Evolutionary conservation across 1,140 invertebrate genomes (phyloP), one percentile per base, ranked within the genome.

Genomic region (Bombus impatiens): DNA sequence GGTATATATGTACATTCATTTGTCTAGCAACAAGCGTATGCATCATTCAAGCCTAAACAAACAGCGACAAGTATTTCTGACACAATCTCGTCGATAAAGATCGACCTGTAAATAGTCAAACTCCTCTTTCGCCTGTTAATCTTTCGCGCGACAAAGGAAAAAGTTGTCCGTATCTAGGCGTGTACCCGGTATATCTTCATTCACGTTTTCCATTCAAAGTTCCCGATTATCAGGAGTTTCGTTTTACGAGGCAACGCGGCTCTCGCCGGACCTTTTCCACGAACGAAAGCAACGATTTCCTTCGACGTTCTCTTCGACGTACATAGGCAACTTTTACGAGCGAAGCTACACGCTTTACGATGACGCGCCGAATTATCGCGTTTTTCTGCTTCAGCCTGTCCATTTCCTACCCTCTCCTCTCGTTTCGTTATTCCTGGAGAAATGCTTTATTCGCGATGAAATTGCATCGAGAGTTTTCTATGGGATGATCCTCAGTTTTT

Each of bases 371-470:
- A 57, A 81, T 81, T 81, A 81, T 81, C 40, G 35, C 47, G 42
- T n/a, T 78, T 42, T n/a, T n/a, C n/a, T 44, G 15, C 1, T 28
- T 22, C 12, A 9, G n/a, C 2, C 3, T 37, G 12, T 37, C 12
- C 25, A 12, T 42, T 12, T n/a, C 8, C 22, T n/a, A 15, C 5
- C 0, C 32, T 6, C 44, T 70, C 6, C 44, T 2, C 15, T 71
- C 47, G 22, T 42, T 53, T 37, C 59, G 40, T 72, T 68, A 72
- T 81, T 72, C 18, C 37, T 22, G 32, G 53, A 70, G 47, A 82
- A 82, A 42, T 44, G n/a, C 40, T 44, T 42, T 44, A 74, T 82
- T 59, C 70, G 28, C 70, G 70, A 57, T 42, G 18, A 37, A 74
- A 74, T 74, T 74, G 70, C 70, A 74, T 74, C 70, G 40, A 35